A percentile compares a stretch with the other conserved stretches of the same genome.
These are phyloP conservation scores for Mus pahari DNA, from an alignment of 2,113 vertebrate genomes.

Conservation along the genomic window DNA sequence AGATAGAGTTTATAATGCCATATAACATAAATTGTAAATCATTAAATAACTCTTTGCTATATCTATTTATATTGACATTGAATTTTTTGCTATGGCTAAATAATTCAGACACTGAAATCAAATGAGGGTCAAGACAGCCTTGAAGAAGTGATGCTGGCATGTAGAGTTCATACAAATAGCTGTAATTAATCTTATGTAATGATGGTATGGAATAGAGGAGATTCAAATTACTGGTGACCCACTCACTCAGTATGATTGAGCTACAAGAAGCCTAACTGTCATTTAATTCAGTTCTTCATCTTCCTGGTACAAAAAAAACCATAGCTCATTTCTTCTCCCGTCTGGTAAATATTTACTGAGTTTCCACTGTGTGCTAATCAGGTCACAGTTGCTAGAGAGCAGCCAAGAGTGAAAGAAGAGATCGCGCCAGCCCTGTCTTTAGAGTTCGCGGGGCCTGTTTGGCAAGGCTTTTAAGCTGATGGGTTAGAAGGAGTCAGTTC, in stretches of 20 bases:
- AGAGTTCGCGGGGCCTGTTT: not conserved
- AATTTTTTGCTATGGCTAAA: constrained; percentile 30
- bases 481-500: not conserved
- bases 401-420: not conserved
- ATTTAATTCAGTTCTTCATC: not conserved
- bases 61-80: constrained; percentile 5
- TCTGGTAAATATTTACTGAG: not conserved
- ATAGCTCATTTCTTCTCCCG: not conserved
- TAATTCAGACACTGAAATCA: constrained; percentile 48
- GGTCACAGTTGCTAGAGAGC: not conserved
- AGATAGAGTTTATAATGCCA: not conserved
- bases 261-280: not conserved
- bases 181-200: not conserved
- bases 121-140: not conserved
- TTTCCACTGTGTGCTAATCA: not conserved
- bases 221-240: not conserved
- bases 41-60: not conserved
- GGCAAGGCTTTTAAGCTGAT: not conserved
- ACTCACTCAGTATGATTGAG: not conserved
- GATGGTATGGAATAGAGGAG: not conserved
- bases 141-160: not conserved
- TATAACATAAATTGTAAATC: constrained; percentile 39
- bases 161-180: not conserved
- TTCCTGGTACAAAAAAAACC: not conserved
- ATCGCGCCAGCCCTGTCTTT: not conserved